A percentile compares a stretch with the other conserved stretches of the same genome.
These are phyloP conservation scores for Tauraco hartlaubi DNA, from an alignment of 2,797 vertebrate genomes.

Conservation along the genomic window DNA sequence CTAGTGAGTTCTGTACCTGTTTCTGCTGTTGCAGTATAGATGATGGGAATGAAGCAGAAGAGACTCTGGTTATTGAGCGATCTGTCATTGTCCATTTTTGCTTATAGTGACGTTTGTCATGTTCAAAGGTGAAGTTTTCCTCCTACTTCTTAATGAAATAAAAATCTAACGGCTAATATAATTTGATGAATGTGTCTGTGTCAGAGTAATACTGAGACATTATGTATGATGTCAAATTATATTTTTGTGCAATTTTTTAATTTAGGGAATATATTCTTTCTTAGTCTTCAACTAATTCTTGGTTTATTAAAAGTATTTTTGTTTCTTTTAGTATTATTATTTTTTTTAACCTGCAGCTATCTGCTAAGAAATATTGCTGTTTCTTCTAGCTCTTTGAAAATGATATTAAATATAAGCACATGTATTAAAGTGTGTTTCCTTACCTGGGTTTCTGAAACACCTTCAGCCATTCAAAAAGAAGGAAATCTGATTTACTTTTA, in stretches of 20 bases:
- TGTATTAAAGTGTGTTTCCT: neutral
- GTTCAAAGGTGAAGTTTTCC: neutral
- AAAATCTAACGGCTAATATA: neutral
- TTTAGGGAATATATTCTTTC: neutral
- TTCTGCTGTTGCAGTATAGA: neutral
- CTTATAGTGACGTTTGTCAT: neutral
- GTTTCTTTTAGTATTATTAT: neutral
- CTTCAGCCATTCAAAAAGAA: neutral
- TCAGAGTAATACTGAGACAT: neutral
- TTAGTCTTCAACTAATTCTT: neutral
- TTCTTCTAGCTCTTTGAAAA: neutral
- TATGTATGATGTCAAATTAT: neutral
- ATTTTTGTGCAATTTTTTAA: slow-evolving; percentile 12
- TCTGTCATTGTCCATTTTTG: slow-evolving; percentile 36
- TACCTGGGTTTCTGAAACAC: neutral
- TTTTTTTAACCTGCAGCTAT: neutral
- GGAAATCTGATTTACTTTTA: neutral
- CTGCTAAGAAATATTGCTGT: neutral
- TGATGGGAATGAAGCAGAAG: neutral
- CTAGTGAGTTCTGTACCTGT: neutral
- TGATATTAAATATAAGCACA: neutral
- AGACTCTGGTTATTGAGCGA: neutral
- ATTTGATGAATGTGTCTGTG: neutral
- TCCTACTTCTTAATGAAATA: slow-evolving; percentile 26
- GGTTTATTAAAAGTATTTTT: neutral